Conservation (phyloP, 1,140 invertebrate species). For the Neuroterus valhalla region DNA sequence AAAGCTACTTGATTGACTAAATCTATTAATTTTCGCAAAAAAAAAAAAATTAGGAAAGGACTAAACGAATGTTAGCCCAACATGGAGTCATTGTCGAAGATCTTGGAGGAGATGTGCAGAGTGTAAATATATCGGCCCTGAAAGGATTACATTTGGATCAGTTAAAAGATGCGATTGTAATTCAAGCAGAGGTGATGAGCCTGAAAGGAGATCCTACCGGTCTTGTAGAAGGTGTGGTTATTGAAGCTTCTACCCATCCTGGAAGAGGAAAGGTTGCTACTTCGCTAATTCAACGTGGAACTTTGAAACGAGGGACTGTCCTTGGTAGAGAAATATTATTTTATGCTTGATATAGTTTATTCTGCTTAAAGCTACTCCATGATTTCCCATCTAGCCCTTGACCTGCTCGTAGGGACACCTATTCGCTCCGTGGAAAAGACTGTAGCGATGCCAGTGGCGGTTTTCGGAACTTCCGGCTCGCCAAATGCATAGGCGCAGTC, state of each 20-base stretch:
- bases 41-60: constrained; percentile 82
- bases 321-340: too few species aligned
- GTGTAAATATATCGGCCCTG: constrained; percentile 93
- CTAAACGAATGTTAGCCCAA: constrained; percentile 84
- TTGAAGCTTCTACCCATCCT: constrained; percentile 89
- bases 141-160: constrained; percentile 86
- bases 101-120: constrained; percentile 94
- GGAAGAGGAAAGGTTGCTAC: constrained; percentile 90
- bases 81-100: constrained; percentile 91
- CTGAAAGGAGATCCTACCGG: constrained; percentile 89
- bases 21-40: constrained; percentile 21
- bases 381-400: too few species aligned
- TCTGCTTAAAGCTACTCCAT: too few species aligned
- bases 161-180: constrained; percentile 89
- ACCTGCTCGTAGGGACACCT: too few species aligned
- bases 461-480: too few species aligned
- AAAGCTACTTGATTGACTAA: too few species aligned
- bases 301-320: constrained; percentile 86
- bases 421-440: too few species aligned
- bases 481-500: too few species aligned
- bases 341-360: too few species aligned
- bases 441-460: too few species aligned
- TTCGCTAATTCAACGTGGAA: constrained; percentile 92
- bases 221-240: constrained; percentile 89
- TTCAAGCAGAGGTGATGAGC: constrained; percentile 93